Conservation (phyloP, 2,797 vertebrate species). For the Scolopax rusticola region DNA sequence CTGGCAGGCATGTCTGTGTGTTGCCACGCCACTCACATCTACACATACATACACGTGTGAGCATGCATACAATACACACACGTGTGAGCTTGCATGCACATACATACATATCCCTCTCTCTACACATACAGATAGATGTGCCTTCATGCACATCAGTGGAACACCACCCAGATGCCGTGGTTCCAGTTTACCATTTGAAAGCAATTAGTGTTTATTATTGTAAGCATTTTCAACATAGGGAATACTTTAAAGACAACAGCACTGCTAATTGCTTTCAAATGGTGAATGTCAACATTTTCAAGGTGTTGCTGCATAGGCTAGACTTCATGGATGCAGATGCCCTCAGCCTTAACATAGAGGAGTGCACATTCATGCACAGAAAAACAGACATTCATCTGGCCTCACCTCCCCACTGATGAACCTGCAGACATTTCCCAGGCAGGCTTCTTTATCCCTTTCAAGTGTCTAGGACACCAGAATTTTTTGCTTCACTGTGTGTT, state of each 20-base stretch:
- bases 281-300: constrained; percentile 42
- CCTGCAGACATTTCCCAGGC: neutral
- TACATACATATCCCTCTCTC: too few species aligned
- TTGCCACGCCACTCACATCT: neutral
- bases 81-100: neutral
- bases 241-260: constrained; percentile 44
- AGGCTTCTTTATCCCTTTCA: neutral
- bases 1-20: neutral
- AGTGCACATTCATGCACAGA: neutral
- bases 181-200: constrained; percentile 58
- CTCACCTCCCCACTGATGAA: neutral
- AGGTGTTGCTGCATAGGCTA: neutral
- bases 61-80: neutral
- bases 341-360: neutral
- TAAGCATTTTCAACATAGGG: constrained; percentile 38
- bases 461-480: neutral
- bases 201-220: constrained; percentile 58
- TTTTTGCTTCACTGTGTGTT: neutral
- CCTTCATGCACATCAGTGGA: neutral
- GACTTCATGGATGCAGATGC: neutral
- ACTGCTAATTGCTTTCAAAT: constrained; percentile 62
- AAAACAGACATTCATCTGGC: neutral
- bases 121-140: neutral
- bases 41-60: neutral
- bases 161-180: neutral